These are phyloP conservation scores for Antigone vipio DNA, from an alignment of 2,113 vertebrate species.

Conservation along the genomic window DNA sequence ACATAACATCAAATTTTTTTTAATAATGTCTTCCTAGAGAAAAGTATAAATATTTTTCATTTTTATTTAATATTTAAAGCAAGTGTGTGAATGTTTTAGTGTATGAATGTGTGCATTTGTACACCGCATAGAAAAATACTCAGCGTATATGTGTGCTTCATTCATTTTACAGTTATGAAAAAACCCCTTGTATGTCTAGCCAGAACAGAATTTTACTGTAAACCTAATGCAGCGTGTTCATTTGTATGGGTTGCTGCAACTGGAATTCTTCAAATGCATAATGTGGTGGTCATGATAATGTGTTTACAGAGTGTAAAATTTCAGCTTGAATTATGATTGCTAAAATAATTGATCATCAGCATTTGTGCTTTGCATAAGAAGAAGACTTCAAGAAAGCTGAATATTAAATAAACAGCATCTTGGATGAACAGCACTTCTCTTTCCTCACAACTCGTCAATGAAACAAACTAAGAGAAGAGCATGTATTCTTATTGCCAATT, in stretches of 20 bases:
- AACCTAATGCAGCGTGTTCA: neutral
- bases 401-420: slow-evolving; percentile 29
- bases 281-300: slow-evolving; percentile 28
- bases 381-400: neutral
- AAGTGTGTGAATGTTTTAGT: neutral
- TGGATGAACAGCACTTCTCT: neutral
- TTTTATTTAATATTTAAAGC: neutral
- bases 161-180: neutral
- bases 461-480: slow-evolving; percentile 12
- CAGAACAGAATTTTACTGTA: slow-evolving; percentile 5
- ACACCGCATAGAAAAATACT: neutral
- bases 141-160: neutral
- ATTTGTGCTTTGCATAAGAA: slow-evolving; percentile 32
- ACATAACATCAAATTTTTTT: neutral
- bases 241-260: slow-evolving; percentile 29
- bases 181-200: neutral
- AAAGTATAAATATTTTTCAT: neutral
- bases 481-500: slow-evolving; percentile 29
- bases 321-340: slow-evolving; percentile 31
- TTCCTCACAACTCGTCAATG: slow-evolving; percentile 10
- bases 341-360: slow-evolving; percentile 55
- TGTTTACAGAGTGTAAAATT: slow-evolving; percentile 58
- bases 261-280: slow-evolving; percentile 31
- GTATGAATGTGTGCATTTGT: neutral
- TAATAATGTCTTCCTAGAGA: neutral